phyloP scores from a whole-genome alignment of 2,888 invertebrate species.

The Caenorhabditis zanzibari region DNA sequence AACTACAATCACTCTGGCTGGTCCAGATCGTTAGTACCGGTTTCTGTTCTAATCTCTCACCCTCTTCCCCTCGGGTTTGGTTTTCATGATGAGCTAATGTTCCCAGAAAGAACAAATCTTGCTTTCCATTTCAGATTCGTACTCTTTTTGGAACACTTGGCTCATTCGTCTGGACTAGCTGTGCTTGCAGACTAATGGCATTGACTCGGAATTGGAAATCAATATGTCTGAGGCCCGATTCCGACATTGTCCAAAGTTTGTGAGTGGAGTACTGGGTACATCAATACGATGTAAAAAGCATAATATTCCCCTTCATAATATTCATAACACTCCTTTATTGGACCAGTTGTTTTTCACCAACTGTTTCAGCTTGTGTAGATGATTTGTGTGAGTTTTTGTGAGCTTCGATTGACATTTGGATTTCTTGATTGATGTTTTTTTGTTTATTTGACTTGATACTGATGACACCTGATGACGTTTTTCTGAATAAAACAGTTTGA shows the following conservation, averaged over 20 bases:
- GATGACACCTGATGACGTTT: constrained; percentile 46
- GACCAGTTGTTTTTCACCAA: neutral
- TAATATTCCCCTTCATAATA: neutral
- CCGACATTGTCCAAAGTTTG: neutral
- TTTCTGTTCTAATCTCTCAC: neutral
- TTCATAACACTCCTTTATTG: neutral
- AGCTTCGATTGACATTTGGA: neutral
- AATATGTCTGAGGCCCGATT: neutral
- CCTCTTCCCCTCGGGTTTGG: neutral
- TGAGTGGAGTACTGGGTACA: constrained; percentile 6
- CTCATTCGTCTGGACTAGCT: neutral
- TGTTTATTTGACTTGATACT: constrained; percentile 10
- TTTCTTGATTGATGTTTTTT: constrained; percentile 17
- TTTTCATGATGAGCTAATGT: neutral
- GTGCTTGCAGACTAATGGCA: neutral
- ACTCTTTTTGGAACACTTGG: neutral
- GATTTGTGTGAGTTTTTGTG: constrained; percentile 15
- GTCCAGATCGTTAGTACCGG: constrained; percentile 6
- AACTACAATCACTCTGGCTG: constrained; percentile 4
- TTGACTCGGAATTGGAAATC: neutral
- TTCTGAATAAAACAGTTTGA: constrained; percentile 48
- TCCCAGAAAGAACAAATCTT: neutral
- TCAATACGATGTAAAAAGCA: neutral
- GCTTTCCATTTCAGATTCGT: too few species aligned
- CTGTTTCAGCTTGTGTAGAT: neutral